phyloP scores from a whole-genome alignment of 1,140 invertebrate genomes.

The Caerostris darwini region DNA sequence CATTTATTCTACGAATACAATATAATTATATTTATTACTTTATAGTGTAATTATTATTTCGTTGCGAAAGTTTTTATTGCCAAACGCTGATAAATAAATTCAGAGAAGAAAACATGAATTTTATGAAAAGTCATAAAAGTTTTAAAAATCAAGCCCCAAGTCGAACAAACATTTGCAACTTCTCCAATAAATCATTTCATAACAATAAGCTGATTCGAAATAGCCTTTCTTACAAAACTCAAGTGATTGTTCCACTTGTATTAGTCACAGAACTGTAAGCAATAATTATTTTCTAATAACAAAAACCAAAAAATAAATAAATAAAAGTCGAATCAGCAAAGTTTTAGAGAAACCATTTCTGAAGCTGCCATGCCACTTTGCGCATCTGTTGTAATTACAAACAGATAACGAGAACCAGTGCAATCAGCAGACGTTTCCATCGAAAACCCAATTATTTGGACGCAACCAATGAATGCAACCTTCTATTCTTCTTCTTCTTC shows the following conservation, averaged over 20 bases:
- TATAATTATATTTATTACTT: too few relatives aligned
- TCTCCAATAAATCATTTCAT: neutral
- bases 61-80: too few relatives aligned
- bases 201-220: neutral
- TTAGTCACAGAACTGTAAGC: neutral
- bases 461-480: neutral
- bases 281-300: slow-evolving; percentile 25
- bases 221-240: neutral
- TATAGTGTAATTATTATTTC: too few relatives aligned
- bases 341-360: slow-evolving; percentile 4
- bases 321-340: neutral
- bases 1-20: too few relatives aligned
- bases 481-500: slow-evolving; percentile 2
- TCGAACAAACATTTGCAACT: neutral
- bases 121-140: too few relatives aligned
- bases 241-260: neutral
- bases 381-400: neutral
- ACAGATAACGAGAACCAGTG: neutral
- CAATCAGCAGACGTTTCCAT: neutral
- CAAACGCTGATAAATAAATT: too few relatives aligned
- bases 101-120: too few relatives aligned
- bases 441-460: slow-evolving; percentile 45
- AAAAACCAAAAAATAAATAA: neutral
- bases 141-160: too few relatives aligned
- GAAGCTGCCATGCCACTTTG: neutral